These are phyloP conservation scores for Bombus breviceps DNA, from an alignment of 1,140 invertebrate species.

Conservation along the genomic window DNA sequence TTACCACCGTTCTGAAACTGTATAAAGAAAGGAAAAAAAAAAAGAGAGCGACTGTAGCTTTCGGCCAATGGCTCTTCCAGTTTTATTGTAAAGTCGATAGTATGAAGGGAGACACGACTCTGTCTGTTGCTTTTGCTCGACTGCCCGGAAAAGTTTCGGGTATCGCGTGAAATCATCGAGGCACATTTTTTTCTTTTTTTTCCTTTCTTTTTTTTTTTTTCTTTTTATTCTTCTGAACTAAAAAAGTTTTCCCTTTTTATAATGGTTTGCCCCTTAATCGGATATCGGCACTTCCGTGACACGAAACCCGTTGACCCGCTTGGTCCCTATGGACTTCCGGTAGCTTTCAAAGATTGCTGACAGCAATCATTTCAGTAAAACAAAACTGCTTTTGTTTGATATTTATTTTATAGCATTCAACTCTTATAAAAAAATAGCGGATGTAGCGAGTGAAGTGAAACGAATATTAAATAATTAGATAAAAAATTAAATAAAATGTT, in stretches of 20 bases:
- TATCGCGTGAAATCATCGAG: conserved; percentile 7
- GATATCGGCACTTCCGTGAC: conserved; percentile 22
- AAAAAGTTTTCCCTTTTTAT: background rate
- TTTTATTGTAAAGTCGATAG: conserved; percentile 41
- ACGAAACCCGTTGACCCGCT: conserved; percentile 34
- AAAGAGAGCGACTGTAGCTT: conserved; percentile 17
- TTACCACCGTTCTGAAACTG: background rate
- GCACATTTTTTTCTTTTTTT: too few species aligned
- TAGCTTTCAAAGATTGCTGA: background rate
- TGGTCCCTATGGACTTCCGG: background rate
- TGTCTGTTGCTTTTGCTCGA: background rate
- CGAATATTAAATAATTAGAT: background rate
- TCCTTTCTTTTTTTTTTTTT: too few species aligned
- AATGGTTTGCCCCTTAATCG: background rate
- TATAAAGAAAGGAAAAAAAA: background rate
- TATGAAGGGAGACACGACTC: background rate
- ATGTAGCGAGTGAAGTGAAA: background rate
- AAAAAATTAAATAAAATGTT: background rate
- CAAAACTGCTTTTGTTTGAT: background rate
- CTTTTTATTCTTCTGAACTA: background rate
- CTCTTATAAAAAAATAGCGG: background rate
- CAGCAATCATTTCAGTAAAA: background rate
- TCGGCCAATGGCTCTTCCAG: conserved; percentile 22
- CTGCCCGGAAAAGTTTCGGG: background rate
- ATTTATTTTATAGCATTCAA: background rate